Conservation (phyloP, 2,797 vertebrate genomes). For the Enteromius unitaeniatus region DNA sequence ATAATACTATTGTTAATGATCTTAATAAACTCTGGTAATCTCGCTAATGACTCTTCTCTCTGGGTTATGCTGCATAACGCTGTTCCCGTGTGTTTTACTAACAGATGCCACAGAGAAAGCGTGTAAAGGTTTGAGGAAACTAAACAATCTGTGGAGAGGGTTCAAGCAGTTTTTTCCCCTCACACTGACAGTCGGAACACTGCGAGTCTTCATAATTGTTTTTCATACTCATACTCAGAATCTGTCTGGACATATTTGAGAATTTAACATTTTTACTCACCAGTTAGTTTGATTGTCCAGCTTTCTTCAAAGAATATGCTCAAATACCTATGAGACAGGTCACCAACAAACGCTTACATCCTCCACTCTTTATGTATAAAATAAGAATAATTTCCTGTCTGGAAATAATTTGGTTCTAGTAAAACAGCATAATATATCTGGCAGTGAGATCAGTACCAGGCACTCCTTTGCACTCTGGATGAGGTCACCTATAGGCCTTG, state of each 20-base stretch:
- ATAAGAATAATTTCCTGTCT: conserved; percentile 29
- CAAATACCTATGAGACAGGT: neutral
- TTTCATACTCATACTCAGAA: neutral
- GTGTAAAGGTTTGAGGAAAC: conserved; percentile 39
- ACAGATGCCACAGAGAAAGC: conserved; percentile 14
- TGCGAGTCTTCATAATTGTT: conserved; percentile 1
- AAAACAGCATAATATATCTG: conserved; percentile 34
- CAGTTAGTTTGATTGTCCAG: neutral
- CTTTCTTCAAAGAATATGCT: neutral
- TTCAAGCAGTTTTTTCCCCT: conserved; percentile 13
- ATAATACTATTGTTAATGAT: neutral
- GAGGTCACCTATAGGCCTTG: neutral
- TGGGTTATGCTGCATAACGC: conserved; percentile 11
- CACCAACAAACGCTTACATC: neutral
- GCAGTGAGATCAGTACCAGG: conserved; percentile 13
- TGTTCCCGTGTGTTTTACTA: conserved; percentile 5
- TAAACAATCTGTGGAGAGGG: conserved; percentile 49
- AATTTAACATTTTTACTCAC: neutral
- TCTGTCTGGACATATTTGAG: neutral
- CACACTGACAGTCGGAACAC: conserved; percentile 14
- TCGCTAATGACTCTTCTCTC: neutral
- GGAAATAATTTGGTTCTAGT: conserved; percentile 24
- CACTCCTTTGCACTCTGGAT: neutral
- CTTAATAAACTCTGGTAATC: neutral
- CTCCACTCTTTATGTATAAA: neutral